Evolutionary conservation across 92 coral and sea anemone species (phyloP), one percentile per base, ranked within the genome.

Genomic region (Paramuricea clavata): DNA sequence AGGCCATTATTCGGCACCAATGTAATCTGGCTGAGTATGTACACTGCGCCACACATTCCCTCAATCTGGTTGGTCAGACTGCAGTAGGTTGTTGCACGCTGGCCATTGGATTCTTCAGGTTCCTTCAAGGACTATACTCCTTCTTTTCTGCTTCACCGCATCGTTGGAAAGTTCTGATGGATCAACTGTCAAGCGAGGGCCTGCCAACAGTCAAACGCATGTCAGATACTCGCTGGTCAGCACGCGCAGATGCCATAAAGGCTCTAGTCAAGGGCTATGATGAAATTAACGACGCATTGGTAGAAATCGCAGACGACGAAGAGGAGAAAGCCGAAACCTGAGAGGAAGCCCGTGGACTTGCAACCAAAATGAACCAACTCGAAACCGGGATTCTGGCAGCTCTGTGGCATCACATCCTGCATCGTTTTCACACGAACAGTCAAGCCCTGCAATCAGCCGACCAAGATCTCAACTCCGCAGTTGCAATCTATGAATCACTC

Each of bases 381-480:
- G 77, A 71, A 71, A 75, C 64, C 25, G 81, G 61, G 3, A 33
- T 33, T 23, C 52, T 33, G 2, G 78, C 52, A 41, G 56, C 78
- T 36, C 31, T 33, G 21, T 33, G 78, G 47, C 49, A 41, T 22
- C 52, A 72, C 25, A 33, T 72, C 52, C 52, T 39, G 31, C 28
- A 39, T 13, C 78, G 52, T 36, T 32, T 42, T 41, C 52, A 72
- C 26, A 26, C 6, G 25, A 72, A 21, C 52, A 72, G 56, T 72
- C 78, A 72, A 22, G 56, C 30, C 49, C 78, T 72, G 27, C 78
- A 72, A 41, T 72, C 78, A 41, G 78, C 78, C 78, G 78, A 72
- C 27, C 78, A 72, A 42, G 78, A 72, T 41, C 78, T 72, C 78
- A 41, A 72, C 27, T 12, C 78, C 6, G 78, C 49, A 1, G 52